These are phyloP conservation scores for Clivina fossor DNA, from an alignment of 2,888 invertebrate species.

Conservation along the genomic window DNA sequence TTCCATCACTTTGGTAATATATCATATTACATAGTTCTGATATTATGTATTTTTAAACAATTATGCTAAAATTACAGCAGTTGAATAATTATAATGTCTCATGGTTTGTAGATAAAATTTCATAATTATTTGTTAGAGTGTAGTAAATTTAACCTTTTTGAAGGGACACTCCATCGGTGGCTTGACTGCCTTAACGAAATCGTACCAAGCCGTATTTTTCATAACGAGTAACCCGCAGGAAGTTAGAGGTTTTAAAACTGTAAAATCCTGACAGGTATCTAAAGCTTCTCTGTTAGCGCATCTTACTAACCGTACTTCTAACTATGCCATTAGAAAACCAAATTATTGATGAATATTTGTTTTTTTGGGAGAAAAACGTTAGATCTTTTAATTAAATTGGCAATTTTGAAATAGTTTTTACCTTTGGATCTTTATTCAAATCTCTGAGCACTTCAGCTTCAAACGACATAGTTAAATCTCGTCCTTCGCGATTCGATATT, in stretches of 20 bases:
- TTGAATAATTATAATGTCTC: background rate
- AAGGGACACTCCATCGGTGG: constrained; percentile 5
- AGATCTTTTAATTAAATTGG: background rate
- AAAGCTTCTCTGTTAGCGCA: constrained; percentile 6
- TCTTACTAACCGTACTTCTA: background rate
- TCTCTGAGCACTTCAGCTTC: too few relatives aligned
- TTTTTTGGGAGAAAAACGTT: background rate
- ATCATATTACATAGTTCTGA: too few relatives aligned
- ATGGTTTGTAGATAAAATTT: background rate
- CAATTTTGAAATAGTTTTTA: background rate
- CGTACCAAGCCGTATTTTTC: constrained; percentile 6
- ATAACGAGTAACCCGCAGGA: background rate
- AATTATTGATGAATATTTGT: background rate
- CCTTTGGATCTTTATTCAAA: too few relatives aligned
- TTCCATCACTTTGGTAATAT: too few relatives aligned
- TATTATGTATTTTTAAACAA: too few relatives aligned
- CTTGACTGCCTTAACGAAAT: background rate
- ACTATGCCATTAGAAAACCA: too few relatives aligned
- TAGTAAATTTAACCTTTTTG: background rate
- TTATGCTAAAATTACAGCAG: too few relatives aligned
- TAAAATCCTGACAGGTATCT: constrained; percentile 11
- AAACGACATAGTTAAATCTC: too few relatives aligned
- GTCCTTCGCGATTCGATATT: too few relatives aligned
- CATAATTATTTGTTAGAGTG: too few relatives aligned
- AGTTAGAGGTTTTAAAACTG: constrained; percentile 6